These are phyloP conservation scores for Nibea albiflora DNA, from an alignment of 2,113 vertebrate species.

Conservation along the genomic window DNA sequence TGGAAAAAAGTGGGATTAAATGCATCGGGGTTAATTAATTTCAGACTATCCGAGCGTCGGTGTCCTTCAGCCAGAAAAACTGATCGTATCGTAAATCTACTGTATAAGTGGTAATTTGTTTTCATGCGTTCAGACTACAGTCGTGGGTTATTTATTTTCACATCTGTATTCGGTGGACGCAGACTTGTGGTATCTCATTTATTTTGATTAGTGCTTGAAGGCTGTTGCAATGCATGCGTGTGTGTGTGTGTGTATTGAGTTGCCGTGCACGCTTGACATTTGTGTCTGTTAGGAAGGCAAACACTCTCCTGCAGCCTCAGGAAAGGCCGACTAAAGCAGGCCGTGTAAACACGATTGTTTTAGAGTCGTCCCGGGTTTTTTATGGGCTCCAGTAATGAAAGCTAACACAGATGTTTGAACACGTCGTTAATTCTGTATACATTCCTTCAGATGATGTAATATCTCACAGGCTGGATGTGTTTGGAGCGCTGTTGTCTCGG, in stretches of 20 bases:
- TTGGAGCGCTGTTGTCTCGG: conserved; percentile 53
- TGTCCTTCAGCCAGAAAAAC: conserved; percentile 35
- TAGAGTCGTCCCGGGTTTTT: conserved; percentile 66
- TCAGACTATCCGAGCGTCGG: conserved; percentile 43
- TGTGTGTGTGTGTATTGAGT: conserved; percentile 27
- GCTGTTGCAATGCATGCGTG: background rate
- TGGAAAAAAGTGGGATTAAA: conserved; percentile 65
- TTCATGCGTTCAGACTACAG: conserved; percentile 46
- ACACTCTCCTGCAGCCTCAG: conserved; percentile 33
- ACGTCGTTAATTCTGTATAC: conserved; percentile 72
- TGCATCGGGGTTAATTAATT: conserved; percentile 56
- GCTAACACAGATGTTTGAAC: conserved; percentile 77
- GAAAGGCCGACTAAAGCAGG: conserved; percentile 51
- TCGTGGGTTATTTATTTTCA: conserved; percentile 55
- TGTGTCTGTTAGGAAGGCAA: conserved; percentile 42
- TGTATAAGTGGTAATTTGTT: conserved; percentile 54
- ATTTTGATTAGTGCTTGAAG: conserved; percentile 63
- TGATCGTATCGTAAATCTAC: conserved; percentile 57
- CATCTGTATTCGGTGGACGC: conserved; percentile 58
- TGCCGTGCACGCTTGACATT: conserved; percentile 32
- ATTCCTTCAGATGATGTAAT: conserved; percentile 76
- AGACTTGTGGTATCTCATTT: conserved; percentile 58
- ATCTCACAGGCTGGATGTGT: conserved; percentile 59
- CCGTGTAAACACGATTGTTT: conserved; percentile 77
- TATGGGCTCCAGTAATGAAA: conserved; percentile 70